phyloP scores from a whole-genome alignment of 2,113 vertebrate species.

The Bambusicola thoracicus region DNA sequence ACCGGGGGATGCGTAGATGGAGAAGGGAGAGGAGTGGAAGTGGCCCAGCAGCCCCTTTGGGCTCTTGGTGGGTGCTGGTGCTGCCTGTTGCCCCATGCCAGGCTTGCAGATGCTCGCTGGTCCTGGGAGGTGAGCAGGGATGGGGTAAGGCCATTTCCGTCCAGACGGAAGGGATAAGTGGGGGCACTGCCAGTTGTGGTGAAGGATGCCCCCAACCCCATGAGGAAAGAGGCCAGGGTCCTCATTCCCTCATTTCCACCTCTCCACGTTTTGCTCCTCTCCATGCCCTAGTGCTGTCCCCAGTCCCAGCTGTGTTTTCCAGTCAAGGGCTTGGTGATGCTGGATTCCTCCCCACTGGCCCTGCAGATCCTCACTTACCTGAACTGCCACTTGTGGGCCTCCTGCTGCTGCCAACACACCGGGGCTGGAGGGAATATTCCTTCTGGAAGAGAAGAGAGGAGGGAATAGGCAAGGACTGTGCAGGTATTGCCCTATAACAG shows the following conservation, averaged over 20 bases:
- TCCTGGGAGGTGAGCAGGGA: not conserved
- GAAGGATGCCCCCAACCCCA: accelerated
- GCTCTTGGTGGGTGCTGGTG: not conserved
- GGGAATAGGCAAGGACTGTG: not conserved
- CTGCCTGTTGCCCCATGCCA: not conserved
- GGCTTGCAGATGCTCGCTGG: not conserved
- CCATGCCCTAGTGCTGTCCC: not conserved
- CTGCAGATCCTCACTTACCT: slow-evolving; percentile 71
- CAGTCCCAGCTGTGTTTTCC: not conserved
- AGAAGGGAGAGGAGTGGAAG: not conserved
- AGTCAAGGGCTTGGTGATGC: not conserved
- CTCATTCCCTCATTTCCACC: not conserved
- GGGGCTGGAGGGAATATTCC: slow-evolving; percentile 78
- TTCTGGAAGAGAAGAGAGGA: slow-evolving; percentile 76
- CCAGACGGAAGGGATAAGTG: not conserved
- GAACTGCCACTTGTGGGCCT: slow-evolving; percentile 64
- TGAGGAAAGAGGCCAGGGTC: not conserved
- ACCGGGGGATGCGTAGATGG: not conserved
- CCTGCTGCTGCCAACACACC: slow-evolving; percentile 68
- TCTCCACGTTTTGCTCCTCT: not conserved
- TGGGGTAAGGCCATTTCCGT: not conserved
- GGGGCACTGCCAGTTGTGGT: accelerated
- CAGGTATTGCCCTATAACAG: not conserved
- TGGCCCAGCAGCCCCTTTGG: not conserved
- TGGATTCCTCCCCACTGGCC: accelerated